Evolutionary conservation across 2,888 invertebrate species (phyloP), one percentile per base, ranked within the genome.

Genomic region (Julus scanicus): DNA sequence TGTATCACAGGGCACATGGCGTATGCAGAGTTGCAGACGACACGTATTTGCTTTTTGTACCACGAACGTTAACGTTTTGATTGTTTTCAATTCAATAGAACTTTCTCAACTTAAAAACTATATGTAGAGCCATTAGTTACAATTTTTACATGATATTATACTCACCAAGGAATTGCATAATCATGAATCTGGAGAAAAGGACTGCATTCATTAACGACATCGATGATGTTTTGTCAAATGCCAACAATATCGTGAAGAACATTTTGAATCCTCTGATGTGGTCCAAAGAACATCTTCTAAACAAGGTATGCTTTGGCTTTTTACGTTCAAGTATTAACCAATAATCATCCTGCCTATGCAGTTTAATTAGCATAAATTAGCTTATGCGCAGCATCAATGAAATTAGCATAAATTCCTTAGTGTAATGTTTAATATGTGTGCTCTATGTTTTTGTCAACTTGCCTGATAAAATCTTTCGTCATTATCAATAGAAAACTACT

Each of bases 261-360:
- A 86, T 86, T 48, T 48, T 86, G 15, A 48, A 86, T 4, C 29
- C 20, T n/a, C 29, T 86, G n/a, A 48, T 44, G 3, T 86, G 86
- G 86, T 86, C 86, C 44, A 37, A 44, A 86, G 86, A 86, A 86
- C 86, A 86, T 20, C 44, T 86, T 3, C 29, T 29, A 8, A 86
- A 86, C 29, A 48, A 86, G 44, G 86, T 86, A 29, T 4, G 8
- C 9, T 13, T 40, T 17, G 37, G 84, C 15, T 84, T 84, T 6
- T 57, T 57, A 4, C 57, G n/a, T n/a, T 6, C 1, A 29, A 29
- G 29, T 29, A 29, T 29, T 29, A 1, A 29, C 29, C 29, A 29
- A 29, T 29, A 1, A 29, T 29, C 29, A 29, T 29, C 29, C 29
- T 29, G 29, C 29, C 29, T 29, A 29, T 29, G 29, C 1, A 29